phyloP scores from a whole-genome alignment of 2,113 vertebrate genomes.

The Saccopteryx bilineata region DNA sequence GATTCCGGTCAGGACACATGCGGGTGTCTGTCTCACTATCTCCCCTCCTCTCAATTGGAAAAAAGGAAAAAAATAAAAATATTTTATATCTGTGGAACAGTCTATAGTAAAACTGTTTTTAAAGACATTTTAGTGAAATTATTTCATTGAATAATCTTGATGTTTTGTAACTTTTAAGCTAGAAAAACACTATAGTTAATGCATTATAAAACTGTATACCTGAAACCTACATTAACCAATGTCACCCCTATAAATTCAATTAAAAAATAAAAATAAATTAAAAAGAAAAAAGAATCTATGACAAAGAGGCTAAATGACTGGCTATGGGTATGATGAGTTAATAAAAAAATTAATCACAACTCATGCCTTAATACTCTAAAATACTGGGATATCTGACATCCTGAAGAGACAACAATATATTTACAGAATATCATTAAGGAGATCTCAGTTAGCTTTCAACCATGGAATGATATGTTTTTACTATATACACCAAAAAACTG shows the following conservation, averaged over 20 bases:
- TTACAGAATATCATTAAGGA: conserved; percentile 4
- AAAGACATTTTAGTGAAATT: conserved; percentile 48
- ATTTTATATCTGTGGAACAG: conserved; percentile 32
- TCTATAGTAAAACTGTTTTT: conserved; percentile 27
- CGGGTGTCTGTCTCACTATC: too few species aligned
- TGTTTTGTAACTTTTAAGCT: conserved; percentile 32
- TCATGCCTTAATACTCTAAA: conserved; percentile 35
- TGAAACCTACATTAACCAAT: background rate
- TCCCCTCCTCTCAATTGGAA: too few species aligned
- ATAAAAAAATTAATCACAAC: conserved; percentile 31
- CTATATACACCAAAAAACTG: conserved; percentile 27
- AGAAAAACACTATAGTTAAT: background rate
- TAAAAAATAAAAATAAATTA: background rate
- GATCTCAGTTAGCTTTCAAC: conserved; percentile 35
- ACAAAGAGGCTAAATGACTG: conserved; percentile 50
- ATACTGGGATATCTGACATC: background rate
- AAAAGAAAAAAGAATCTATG: background rate
- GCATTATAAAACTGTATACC: background rate
- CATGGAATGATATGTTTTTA: background rate
- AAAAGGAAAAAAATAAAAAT: background rate
- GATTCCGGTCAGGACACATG: too few species aligned
- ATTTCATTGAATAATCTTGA: conserved; percentile 54
- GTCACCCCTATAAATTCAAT: background rate
- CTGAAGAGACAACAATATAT: background rate
- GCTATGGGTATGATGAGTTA: background rate